Evolutionary conservation across 2,113 vertebrate species (phyloP).

Genomic region (Pteruthius melanotis): DNA sequence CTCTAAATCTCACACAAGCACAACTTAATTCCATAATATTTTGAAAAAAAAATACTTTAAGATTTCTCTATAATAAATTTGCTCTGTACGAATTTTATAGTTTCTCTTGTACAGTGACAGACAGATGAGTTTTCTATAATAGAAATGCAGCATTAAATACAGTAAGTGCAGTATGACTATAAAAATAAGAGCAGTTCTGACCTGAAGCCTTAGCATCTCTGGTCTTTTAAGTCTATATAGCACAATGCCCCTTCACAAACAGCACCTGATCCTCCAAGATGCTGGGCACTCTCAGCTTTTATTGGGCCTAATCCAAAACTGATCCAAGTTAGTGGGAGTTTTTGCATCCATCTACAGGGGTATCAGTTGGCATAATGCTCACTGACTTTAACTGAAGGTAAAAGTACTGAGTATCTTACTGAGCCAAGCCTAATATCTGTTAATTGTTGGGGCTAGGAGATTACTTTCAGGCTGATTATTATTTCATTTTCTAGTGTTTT

Average conservation of each 20-base stretch:
- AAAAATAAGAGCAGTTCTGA: not conserved
- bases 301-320: not conserved
- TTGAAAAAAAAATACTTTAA: not conserved
- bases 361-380: not conserved
- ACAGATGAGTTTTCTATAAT: not conserved
- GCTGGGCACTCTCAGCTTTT: not conserved
- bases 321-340: not conserved
- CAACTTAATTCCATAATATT: not conserved
- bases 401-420: not conserved
- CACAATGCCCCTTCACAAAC: not conserved
- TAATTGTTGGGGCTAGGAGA: not conserved
- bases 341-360: not conserved
- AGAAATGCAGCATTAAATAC: not conserved
- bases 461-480: not conserved
- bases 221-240: not conserved
- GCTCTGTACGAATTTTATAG: not conserved
- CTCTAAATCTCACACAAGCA: not conserved
- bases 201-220: not conserved
- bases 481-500: not conserved
- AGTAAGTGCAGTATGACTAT: not conserved
- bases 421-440: not conserved
- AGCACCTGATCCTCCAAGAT: not conserved
- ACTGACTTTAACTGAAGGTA: not conserved
- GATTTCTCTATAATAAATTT: not conserved
- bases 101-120: not conserved